Evolutionary conservation across 1,140 invertebrate genomes (phyloP), one percentile per base, ranked within the genome.

Genomic region (Mercenaria mercenaria): DNA sequence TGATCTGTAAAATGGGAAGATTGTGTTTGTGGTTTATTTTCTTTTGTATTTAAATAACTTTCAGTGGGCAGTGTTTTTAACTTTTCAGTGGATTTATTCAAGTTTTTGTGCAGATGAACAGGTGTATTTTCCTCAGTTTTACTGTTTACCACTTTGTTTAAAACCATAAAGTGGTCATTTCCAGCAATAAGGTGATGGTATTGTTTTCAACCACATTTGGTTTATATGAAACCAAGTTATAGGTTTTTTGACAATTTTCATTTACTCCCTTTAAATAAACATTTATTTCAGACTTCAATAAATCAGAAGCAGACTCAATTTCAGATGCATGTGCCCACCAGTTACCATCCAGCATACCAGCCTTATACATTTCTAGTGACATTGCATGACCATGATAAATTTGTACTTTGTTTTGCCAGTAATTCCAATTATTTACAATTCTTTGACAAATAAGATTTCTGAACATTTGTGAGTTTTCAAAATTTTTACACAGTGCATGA

Each of bases 401-500:
- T 0, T 61, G 32, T 29, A 87, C 72, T 32, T 64, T 56, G 41
- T 47, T 59, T 20, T 61, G 23, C 67, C 84, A 76, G 59, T 87
- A 18, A 34, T 39, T 34, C 69, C 50, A 87, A 41, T 59, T 64
- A 29, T 20, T 34, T 26, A 39, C 1, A 26, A 87, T 61, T 61
- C n/a, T 64, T 23, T n/a, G 18, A 41, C 84, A 77, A 6, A 87
- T 87, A 34, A 29, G 3, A 56, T 74, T 32, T 74, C 83, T 50
- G 34, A n/a, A 86, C 6, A 39, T 47, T 26, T 74, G 8, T 2
- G 61, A 23, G 32, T 72, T 32, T 39, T n/a, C 0, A 52, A 74
- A 29, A 76, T 86, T 15, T n/a, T 39, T 20, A 29, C 23, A 0
- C 0, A 52, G 32, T 37, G 3, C 15, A 50, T 26, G n/a, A 50